These are phyloP conservation scores for Dicyrtoma fusca DNA, from an alignment of 2,888 invertebrate genomes.

Conservation along the genomic window DNA sequence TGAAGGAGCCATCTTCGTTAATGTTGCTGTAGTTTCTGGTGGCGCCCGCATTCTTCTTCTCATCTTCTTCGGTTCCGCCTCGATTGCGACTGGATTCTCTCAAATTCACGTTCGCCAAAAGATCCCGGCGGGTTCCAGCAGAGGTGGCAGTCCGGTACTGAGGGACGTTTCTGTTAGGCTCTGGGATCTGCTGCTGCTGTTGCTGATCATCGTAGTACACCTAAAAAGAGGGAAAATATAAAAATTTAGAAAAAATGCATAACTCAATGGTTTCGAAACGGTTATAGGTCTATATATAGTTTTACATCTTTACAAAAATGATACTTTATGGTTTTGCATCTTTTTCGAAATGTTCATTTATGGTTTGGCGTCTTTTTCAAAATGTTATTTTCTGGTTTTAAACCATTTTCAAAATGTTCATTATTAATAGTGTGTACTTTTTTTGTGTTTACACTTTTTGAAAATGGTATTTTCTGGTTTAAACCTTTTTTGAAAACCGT, in stretches of 20 bases:
- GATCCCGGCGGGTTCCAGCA: constrained; percentile 41
- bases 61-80: constrained; percentile 44
- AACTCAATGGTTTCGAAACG: no score
- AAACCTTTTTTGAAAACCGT: no score
- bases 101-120: constrained; percentile 52
- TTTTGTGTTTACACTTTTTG: no score
- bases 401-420: no score
- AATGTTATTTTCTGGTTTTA: no score
- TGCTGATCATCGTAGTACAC: constrained; percentile 6
- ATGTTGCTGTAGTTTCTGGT: constrained; percentile 81
- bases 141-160: constrained; percentile 54
- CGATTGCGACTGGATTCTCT: constrained; percentile 11
- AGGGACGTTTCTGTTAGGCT: constrained; percentile 52
- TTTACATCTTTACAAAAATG: no score
- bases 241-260: background rate
- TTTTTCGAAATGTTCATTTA: no score
- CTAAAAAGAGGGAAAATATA: background rate
- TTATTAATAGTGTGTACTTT: no score
- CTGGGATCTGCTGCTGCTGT: constrained; percentile 11
- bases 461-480: no score
- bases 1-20: constrained; percentile 74
- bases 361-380: no score
- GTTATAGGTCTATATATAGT: no score
- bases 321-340: no score
- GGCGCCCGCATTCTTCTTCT: constrained; percentile 68